phyloP scores from a whole-genome alignment of 2,113 vertebrate species.

The Eurypyga helias region DNA sequence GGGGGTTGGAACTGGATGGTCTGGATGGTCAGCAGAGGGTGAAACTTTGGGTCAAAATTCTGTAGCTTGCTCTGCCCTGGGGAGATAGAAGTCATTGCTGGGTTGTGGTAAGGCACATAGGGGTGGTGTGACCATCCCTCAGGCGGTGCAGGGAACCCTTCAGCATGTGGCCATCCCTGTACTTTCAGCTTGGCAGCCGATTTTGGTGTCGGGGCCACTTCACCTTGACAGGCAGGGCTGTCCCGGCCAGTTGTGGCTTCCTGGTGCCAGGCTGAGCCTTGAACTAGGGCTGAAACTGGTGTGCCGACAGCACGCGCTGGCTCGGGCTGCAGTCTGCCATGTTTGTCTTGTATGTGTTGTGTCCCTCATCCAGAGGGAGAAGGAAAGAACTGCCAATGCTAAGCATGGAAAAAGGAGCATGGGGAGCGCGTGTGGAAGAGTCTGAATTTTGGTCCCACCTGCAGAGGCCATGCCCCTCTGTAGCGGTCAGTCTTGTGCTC shows the following conservation, averaged over 20 bases:
- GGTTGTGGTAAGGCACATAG: not conserved
- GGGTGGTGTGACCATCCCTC: not conserved
- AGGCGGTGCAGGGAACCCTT: not conserved
- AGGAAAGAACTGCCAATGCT: not conserved
- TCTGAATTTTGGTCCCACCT: not conserved
- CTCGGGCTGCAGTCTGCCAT: not conserved
- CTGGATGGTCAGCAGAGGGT: no score
- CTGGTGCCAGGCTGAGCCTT: not conserved
- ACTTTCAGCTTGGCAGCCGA: accelerated
- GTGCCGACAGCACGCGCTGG: accelerated
- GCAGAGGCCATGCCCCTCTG: accelerated
- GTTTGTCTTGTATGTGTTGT: not conserved
- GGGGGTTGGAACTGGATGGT: no score
- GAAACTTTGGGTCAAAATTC: not conserved
- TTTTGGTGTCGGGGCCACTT: not conserved
- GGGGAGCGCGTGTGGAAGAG: not conserved
- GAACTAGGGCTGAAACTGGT: not conserved
- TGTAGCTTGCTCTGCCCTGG: not conserved
- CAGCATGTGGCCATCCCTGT: not conserved
- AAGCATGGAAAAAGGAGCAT: not conserved
- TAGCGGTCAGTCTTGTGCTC: not conserved
- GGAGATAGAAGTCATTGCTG: not conserved
- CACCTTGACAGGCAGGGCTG: not conserved
- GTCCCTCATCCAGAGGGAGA: not conserved
- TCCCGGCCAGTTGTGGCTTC: accelerated